These are phyloP conservation scores for Neomonachus schauinslandi DNA, from an alignment of 2,113 vertebrate species.

Conservation along the genomic window DNA sequence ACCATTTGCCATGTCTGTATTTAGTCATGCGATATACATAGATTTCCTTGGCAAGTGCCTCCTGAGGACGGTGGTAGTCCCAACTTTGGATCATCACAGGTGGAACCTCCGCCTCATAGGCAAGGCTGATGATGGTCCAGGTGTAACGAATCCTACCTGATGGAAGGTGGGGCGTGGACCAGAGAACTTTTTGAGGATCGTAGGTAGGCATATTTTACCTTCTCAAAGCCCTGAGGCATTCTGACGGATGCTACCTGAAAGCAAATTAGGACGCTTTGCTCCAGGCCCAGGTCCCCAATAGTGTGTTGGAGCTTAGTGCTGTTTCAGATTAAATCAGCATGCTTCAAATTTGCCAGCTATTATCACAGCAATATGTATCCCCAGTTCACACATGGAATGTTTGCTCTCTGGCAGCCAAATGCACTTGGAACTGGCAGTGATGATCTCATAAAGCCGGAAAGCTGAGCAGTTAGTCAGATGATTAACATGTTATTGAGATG, in stretches of 20 bases:
- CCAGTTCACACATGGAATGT: conserved; percentile 42
- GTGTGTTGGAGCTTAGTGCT: background rate
- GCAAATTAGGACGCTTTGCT: background rate
- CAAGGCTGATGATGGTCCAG: background rate
- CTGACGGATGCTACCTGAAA: background rate
- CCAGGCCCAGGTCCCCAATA: background rate
- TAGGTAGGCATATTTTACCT: background rate
- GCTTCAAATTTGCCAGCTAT: background rate
- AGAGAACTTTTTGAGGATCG: background rate
- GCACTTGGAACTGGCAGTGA: conserved; percentile 58
- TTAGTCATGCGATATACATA: background rate
- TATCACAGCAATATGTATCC: conserved; percentile 23
- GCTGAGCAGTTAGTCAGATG: conserved; percentile 72
- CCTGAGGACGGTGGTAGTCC: background rate
- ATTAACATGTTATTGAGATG: conserved; percentile 42
- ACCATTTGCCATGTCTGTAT: background rate
- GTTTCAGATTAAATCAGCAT: conserved; percentile 45
- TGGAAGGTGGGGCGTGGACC: background rate
- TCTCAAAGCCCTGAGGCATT: background rate
- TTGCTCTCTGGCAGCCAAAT: conserved; percentile 66
- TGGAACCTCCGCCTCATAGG: background rate
- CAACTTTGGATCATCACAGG: background rate
- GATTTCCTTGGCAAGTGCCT: background rate
- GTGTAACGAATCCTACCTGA: background rate
- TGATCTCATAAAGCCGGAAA: conserved; percentile 70